Evolutionary conservation across 2,113 vertebrate species (phyloP).

Genomic region (Zosterops hypoxanthus): DNA sequence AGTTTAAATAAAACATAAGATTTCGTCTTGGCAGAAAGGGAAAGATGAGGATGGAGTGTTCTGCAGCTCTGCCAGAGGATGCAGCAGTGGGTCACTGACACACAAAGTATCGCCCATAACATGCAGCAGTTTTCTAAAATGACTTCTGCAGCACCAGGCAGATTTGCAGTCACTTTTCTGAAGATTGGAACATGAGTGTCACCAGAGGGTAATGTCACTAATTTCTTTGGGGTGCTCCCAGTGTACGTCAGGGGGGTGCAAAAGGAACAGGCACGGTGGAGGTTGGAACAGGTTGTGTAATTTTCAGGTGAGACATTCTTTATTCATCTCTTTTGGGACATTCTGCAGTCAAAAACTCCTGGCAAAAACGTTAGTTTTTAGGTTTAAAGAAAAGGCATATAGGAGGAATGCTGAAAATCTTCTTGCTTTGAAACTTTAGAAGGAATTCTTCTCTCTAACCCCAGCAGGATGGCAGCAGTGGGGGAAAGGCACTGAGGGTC

Average conservation of each 20-base stretch:
- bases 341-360: not conserved
- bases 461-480: not conserved
- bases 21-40: not conserved
- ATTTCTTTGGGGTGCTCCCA: slow-evolving; percentile 29
- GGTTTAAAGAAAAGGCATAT: not conserved
- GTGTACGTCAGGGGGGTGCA: not conserved
- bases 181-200: slow-evolving; percentile 16
- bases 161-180: slow-evolving; percentile 4
- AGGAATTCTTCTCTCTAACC: not conserved
- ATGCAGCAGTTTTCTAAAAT: slow-evolving; percentile 14
- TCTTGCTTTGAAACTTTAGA: not conserved
- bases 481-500: not conserved
- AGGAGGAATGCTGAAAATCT: not conserved
- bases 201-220: slow-evolving; percentile 17
- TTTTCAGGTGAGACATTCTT: not conserved
- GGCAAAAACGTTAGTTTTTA: not conserved
- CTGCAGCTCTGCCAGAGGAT: not conserved
- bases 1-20: not conserved
- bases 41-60: not conserved
- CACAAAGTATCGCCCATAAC: not conserved
- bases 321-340: not conserved
- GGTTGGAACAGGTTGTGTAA: not conserved
- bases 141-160: slow-evolving; percentile 1
- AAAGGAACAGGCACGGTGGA: not conserved
- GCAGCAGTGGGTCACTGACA: slow-evolving; percentile 8